Base-by-base conservation (phyloP, 1,140 invertebrate genomes). In the Galendromus occidentalis region DNA sequence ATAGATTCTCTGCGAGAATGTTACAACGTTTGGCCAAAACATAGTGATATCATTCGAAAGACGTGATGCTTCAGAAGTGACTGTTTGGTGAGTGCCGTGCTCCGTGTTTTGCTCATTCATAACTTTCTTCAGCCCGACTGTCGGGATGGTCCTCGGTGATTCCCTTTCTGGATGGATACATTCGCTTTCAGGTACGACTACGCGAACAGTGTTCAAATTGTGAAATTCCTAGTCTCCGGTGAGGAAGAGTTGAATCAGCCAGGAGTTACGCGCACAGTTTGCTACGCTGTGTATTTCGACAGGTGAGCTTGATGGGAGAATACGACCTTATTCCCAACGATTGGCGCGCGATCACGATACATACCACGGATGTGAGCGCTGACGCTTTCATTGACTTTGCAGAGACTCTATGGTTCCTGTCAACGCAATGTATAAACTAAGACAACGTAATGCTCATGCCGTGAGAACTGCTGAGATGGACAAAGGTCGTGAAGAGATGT, bases 181-280 rank as follows among this genome's bases (percentile, higher is more conserved):
- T n/a, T n/a, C n/a, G n/a, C n/a, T 4, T 22, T 17, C 51, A 59
- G 51, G 51, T 59, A 59, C 51, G 51, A 59, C 22, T 59, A 59
- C 22, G 51, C 51, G 14, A 59, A 59, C 51, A 33, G 51, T 33
- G 51, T 59, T 4, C 51, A 59, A 22, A 59, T 59, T 29, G n/a
- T 59, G 25, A 25, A 33, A 17, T 59, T 59, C 17, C 51, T 59
- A 25, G 14, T 59, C 22, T 59, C 51, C 12, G 51, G 51, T 14
- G 51, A 59, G 22, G 51, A 59, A 22, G 51, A 59, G 22, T 22
- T 59, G 25, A 33, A 22, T 25, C 51, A 59, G 33, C 25, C 25
- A 17, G 51, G 51, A 14, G 51, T 25, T 33, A 59, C 51, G 25
- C 25, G 51, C 25, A 33, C 51, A 59, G 51, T 59, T 14, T 59